A percentile compares a stretch with the other conserved stretches of the same genome.
phyloP scores from a whole-genome alignment of 2,113 vertebrate species.

The Rallus limicola region DNA sequence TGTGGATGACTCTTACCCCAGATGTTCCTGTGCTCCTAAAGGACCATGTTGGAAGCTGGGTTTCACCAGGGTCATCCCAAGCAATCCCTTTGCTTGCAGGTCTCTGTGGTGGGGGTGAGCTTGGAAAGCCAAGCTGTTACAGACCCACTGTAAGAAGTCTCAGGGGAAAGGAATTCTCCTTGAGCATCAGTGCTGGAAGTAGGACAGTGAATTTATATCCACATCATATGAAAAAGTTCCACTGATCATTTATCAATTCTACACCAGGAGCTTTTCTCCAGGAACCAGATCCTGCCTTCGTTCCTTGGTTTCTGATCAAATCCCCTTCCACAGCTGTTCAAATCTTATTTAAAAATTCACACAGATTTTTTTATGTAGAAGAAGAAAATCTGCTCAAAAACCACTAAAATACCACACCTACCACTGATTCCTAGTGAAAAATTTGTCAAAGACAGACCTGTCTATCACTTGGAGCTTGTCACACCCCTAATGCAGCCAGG shows the following conservation, averaged over 20 bases:
- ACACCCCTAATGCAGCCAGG: not conserved
- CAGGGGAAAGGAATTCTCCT: not conserved
- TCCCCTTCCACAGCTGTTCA: not conserved
- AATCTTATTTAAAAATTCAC: not conserved
- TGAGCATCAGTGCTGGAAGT: not conserved
- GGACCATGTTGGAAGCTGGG: rapidly evolving
- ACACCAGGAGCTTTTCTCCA: not conserved
- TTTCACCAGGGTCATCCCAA: not conserved
- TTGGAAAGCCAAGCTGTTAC: not conserved
- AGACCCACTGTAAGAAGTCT: not conserved
- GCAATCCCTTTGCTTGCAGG: not conserved
- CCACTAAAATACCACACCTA: not conserved
- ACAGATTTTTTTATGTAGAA: not conserved
- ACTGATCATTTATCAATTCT: not conserved
- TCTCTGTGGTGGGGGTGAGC: not conserved
- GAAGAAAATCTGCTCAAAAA: not conserved
- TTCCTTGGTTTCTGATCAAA: not conserved
- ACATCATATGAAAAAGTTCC: not conserved
- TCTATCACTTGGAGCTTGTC: not conserved
- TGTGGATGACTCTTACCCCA: not conserved
- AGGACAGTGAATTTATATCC: not conserved
- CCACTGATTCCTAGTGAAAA: not conserved
- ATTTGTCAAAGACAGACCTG: not conserved
- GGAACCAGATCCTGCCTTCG: not conserved
- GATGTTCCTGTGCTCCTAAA: not conserved